Conservation (phyloP, 1,140 invertebrate species). For the Palaemon carinicauda region DNA sequence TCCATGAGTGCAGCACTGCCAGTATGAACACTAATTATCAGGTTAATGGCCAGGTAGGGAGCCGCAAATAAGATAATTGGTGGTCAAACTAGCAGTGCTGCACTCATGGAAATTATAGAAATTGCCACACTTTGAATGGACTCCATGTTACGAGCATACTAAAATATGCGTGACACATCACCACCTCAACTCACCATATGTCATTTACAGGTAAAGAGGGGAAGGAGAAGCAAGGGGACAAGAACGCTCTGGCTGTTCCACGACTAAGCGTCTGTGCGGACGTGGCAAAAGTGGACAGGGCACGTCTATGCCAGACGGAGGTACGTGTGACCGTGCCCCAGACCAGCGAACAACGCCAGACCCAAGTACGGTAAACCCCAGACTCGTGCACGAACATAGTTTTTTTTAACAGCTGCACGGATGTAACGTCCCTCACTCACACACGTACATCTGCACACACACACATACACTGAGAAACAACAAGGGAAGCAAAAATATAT, state of each 20-base stretch:
- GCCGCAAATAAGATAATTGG: too few species aligned
- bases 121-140: too few species aligned
- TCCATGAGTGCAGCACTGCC: too few species aligned
- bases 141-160: too few species aligned
- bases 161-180: too few species aligned
- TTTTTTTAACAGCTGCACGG: not conserved
- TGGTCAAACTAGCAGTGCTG: too few species aligned
- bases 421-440: not conserved
- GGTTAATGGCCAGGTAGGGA: too few species aligned
- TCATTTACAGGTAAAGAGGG: slow-evolving; percentile 76
- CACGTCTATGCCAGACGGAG: slow-evolving; percentile 90
- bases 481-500: not conserved
- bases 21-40: too few species aligned
- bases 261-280: slow-evolving; percentile 90
- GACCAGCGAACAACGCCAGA: slow-evolving; percentile 52
- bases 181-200: too few species aligned
- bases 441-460: not conserved
- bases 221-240: slow-evolving; percentile 72
- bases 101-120: too few species aligned
- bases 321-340: slow-evolving; percentile 65
- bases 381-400: slow-evolving; percentile 22
- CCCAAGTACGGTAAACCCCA: slow-evolving; percentile 50
- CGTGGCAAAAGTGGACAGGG: slow-evolving; percentile 89
- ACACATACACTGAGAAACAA: slow-evolving; percentile 7
- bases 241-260: slow-evolving; percentile 73